A percentile compares a stretch with the other conserved stretches of the same genome.
phyloP scores from a whole-genome alignment of 2,888 invertebrate species.

The Sepiola atlantica region DNA sequence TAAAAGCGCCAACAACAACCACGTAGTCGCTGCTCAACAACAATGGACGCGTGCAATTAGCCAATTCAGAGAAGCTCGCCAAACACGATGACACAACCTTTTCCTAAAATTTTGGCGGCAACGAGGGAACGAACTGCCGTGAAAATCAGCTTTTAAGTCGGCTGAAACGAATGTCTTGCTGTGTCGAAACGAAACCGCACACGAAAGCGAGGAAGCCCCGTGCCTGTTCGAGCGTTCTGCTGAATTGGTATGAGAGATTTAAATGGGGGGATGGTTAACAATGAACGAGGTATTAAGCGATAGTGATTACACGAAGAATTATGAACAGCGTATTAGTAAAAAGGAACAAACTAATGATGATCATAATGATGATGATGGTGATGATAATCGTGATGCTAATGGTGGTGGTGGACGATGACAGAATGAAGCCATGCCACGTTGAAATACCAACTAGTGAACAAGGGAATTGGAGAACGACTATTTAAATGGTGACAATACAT shows the following conservation, averaged over 20 bases:
- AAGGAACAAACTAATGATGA: not conserved
- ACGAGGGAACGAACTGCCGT: not conserved
- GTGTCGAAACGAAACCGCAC: not conserved
- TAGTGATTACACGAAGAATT: not conserved
- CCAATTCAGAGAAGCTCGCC: not conserved
- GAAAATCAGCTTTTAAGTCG: constrained; percentile 32
- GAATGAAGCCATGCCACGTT: too few species aligned
- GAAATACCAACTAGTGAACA: too few species aligned
- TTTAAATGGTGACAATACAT: too few species aligned
- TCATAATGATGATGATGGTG: not conserved
- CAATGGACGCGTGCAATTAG: not conserved
- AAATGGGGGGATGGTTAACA: not conserved
- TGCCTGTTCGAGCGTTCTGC: too few species aligned
- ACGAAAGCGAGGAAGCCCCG: not conserved
- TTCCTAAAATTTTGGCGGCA: not conserved
- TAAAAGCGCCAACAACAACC: not conserved
- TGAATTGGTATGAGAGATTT: not conserved
- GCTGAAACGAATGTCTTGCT: not conserved
- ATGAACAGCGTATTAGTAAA: not conserved
- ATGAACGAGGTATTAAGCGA: not conserved
- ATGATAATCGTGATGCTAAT: not conserved
- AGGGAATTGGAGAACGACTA: too few species aligned
- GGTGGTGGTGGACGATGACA: too few species aligned
- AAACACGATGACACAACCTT: not conserved
- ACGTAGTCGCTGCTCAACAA: not conserved